A percentile compares a stretch with the other conserved stretches of the same genome.
Conservation (phyloP, 2,888 invertebrate genomes). For the Harpalus rubripes region DNA sequence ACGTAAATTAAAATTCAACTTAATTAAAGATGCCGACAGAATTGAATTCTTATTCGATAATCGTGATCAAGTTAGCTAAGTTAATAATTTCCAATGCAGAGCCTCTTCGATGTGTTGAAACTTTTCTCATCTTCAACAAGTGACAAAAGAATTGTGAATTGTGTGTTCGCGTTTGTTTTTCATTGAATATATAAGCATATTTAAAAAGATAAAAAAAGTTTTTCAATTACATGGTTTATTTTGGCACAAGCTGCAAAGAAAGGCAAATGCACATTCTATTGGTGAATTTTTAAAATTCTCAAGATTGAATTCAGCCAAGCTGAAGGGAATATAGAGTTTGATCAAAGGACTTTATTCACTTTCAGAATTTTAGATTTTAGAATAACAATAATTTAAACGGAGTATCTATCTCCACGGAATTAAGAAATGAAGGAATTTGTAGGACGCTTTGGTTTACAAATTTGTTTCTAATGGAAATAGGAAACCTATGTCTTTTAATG, state of each 20-base stretch:
- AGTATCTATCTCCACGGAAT: conserved; percentile 34
- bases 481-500: background rate
- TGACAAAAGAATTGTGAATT: conserved; percentile 28
- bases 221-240: conserved; percentile 61
- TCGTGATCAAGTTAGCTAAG: conserved; percentile 44
- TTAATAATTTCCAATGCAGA: conserved; percentile 36
- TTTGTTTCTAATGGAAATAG: background rate
- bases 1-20: conserved; percentile 54
- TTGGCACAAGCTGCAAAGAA: conserved; percentile 37
- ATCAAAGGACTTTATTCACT: conserved; percentile 65
- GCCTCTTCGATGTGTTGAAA: background rate
- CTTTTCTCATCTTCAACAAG: conserved; percentile 51
- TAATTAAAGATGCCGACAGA: conserved; percentile 52
- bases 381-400: conserved; percentile 66
- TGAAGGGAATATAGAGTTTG: conserved; percentile 20
- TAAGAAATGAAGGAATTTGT: conserved; percentile 15
- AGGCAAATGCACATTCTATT: conserved; percentile 55
- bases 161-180: conserved; percentile 43
- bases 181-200: conserved; percentile 54
- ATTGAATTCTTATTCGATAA: conserved; percentile 51
- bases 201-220: conserved; percentile 52
- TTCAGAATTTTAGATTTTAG: conserved; percentile 63
- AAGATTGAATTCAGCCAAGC: conserved; percentile 57
- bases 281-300: conserved; percentile 63
- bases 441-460: conserved; percentile 4